Evolutionary conservation across 2,797 vertebrate species (phyloP).

Genomic region (Gobionotothen gibberifrons): DNA sequence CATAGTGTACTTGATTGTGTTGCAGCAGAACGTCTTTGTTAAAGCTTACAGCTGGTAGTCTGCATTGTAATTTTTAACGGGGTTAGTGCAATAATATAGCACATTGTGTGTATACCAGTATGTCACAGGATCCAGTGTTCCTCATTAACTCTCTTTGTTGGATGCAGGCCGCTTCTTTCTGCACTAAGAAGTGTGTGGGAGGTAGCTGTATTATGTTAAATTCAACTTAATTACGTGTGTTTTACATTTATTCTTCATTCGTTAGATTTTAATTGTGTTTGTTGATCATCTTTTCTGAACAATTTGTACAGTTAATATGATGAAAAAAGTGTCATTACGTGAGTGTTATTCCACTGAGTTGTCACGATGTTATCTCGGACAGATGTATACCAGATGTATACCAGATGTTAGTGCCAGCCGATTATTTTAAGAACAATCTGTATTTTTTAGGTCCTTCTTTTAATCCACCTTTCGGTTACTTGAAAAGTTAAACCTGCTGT

Average conservation of each 20-base stretch:
- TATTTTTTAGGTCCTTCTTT: slow-evolving; percentile 33
- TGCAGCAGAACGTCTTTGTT: slow-evolving; percentile 30
- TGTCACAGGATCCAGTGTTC: slow-evolving; percentile 16
- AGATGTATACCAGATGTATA: slow-evolving; percentile 12
- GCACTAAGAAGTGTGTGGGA: neutral
- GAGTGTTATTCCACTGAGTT: slow-evolving; percentile 7
- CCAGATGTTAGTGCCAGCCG: slow-evolving; percentile 24
- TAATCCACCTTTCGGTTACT: slow-evolving; percentile 26
- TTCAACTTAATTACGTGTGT: neutral
- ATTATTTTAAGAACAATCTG: slow-evolving; percentile 32
- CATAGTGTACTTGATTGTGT: slow-evolving; percentile 32
- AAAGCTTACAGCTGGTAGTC: slow-evolving; percentile 44
- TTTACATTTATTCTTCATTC: neutral
- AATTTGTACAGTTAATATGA: neutral
- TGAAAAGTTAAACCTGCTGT: slow-evolving; percentile 26
- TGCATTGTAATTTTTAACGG: slow-evolving; percentile 28
- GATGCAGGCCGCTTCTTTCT: neutral
- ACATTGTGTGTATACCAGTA: neutral
- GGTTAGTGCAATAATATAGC: slow-evolving; percentile 18
- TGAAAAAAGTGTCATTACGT: neutral
- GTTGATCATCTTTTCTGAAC: neutral
- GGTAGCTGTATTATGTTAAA: neutral
- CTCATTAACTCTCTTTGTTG: slow-evolving; percentile 25
- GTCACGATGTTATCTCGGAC: slow-evolving; percentile 8
- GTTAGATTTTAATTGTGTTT: neutral